Evolutionary conservation across 1,140 invertebrate species (phyloP), one percentile per base, ranked within the genome.

Genomic region (Tribolium madens): DNA sequence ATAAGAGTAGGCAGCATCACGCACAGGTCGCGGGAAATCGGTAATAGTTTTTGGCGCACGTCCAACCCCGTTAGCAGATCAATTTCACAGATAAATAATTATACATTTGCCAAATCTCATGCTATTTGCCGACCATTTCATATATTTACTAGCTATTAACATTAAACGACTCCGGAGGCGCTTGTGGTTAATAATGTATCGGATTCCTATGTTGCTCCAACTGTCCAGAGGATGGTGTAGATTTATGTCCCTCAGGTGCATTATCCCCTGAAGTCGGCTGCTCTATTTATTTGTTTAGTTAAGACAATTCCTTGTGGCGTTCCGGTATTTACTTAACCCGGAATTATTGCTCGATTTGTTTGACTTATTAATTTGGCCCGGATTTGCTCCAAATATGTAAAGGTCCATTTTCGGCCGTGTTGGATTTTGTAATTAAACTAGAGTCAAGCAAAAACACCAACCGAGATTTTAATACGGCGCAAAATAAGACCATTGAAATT

Each of bases 1-100:
- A 64, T 33, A 33, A 64, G 26, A 64, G 57, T 57, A 18, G 52
- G 52, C 52, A 57, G n/a, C 57, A 64, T 64, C 57, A 64, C 57
- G 57, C 57, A 64, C 57, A 64, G 57, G 57, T 64, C 26, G 57
- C n/a, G 7, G 57, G 31, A 48, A n/a, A 64, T 17, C 53, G 47
- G 31, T 75, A 75, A 75, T 50, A 47, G 64, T 76, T 46, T 69
- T 68, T 76, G 74, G 74, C 42, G 26, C 42, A 26, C 13, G 64
- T 76, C 74, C 74, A 76, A 70, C 12, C 42, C 26, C 52, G 57
- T 76, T 68, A 70, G n/a, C 42, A 76, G 74, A 76, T 76, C 74
- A 70, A 70, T 69, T 76, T 76, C 47, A 68, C 48, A 76, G 74
- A 76, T 76, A 76, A 70, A 50, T 50, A 70, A 70, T 69, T 33